Percentiles rank a stretch among this genome's conserved stretches.
These are phyloP conservation scores for Portevinia maculata DNA, from an alignment of 2,888 invertebrate genomes.

Conservation along the genomic window DNA sequence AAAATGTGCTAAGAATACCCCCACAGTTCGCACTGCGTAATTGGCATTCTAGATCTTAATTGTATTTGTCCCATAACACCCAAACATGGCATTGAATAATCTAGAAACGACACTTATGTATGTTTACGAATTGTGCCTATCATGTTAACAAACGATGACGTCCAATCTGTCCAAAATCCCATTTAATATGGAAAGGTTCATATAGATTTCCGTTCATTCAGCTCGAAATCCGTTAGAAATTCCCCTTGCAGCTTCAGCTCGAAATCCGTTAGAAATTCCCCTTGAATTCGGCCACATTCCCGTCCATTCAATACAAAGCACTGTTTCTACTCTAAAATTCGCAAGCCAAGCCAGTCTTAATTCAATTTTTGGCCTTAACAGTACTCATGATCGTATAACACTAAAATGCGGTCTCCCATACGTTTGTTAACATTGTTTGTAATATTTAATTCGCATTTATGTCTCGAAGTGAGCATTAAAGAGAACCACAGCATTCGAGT, in stretches of 20 bases:
- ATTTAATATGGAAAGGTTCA: too few relatives aligned
- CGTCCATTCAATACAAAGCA: too few relatives aligned
- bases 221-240: conserved; percentile 15
- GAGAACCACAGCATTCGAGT: conserved; percentile 75
- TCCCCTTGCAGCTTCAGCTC: not conserved
- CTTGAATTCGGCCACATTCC: too few relatives aligned
- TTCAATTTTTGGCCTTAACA: conserved; percentile 5
- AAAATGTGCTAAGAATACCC: conserved; percentile 5
- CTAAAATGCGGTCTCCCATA: conserved; percentile 25
- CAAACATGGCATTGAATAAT: conserved; percentile 21
- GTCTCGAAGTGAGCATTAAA: conserved; percentile 77
- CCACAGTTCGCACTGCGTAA: not conserved
- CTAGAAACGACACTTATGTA: not conserved
- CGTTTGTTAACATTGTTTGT: conserved; percentile 12
- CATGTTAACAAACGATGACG: not conserved
- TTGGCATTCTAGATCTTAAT: not conserved
- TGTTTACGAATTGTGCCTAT: not conserved
- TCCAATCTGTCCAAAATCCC: too few relatives aligned
- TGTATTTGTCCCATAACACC: conserved; percentile 8
- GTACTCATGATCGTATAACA: conserved; percentile 14
- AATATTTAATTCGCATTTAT: conserved; percentile 27
- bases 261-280: conserved; percentile 17
- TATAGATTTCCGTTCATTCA: not conserved
- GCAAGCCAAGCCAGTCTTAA: conserved; percentile 14
- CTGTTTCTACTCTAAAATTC: not conserved